Conservation (phyloP, 2,888 invertebrate species). For the Euplagia quadripunctaria region DNA sequence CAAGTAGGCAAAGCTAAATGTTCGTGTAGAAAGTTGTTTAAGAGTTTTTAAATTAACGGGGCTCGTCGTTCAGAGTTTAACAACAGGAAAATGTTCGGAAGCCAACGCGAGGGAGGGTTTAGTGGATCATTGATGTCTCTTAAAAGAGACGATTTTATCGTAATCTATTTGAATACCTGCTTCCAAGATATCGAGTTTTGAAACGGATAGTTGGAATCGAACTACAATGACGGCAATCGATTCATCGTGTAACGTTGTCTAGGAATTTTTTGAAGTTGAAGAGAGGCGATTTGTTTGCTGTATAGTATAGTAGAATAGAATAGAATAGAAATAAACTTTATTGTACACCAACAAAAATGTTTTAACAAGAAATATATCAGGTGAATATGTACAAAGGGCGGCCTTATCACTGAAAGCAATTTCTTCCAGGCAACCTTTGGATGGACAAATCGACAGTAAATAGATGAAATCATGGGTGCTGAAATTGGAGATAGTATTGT, state of each 20-base stretch:
- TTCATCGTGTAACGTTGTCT: background rate
- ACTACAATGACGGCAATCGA: background rate
- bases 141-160: conserved; percentile 1
- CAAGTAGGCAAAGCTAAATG: conserved; percentile 3
- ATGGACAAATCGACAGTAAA: no score
- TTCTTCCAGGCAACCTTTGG: no score
- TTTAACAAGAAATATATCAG: no score
- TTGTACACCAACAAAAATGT: no score
- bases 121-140: background rate
- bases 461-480: no score
- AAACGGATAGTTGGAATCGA: background rate
- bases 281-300: background rate
- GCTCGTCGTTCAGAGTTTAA: conserved; percentile 1
- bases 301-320: no score
- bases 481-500: no score
- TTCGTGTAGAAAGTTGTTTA: conserved; percentile 4
- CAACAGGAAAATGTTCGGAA: background rate
- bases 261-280: background rate
- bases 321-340: no score
- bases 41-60: conserved; percentile 16
- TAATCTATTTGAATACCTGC: background rate
- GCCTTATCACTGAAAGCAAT: no score
- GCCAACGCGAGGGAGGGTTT: background rate
- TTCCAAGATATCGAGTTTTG: background rate
- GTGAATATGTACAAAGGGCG: no score